Conservation (phyloP, 2,797 vertebrate genomes). For the Dromococcyx pavoninus region DNA sequence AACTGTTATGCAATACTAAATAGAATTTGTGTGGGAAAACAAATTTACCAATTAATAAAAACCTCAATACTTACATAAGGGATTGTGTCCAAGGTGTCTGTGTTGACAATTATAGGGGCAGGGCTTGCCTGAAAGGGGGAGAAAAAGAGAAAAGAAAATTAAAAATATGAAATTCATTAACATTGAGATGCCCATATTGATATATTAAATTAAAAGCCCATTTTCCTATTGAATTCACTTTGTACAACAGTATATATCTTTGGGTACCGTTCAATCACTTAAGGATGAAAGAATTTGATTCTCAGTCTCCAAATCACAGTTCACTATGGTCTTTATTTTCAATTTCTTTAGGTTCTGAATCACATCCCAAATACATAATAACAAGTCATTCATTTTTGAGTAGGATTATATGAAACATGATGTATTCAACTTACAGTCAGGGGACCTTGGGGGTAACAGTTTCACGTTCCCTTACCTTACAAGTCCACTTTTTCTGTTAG, state of each 20-base stretch:
- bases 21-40: neutral
- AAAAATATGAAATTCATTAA: neutral
- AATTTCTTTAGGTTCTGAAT: neutral
- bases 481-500: neutral
- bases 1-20: neutral
- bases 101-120: slow-evolving; percentile 95
- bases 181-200: neutral
- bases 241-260: neutral
- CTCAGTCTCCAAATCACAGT: neutral
- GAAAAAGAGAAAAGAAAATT: neutral
- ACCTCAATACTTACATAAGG: slow-evolving; percentile 88
- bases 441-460: neutral
- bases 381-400: neutral
- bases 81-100: slow-evolving; percentile 94
- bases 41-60: neutral
- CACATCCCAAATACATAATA: neutral
- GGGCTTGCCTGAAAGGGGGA: slow-evolving; percentile 86
- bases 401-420: neutral
- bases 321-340: neutral
- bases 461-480: neutral
- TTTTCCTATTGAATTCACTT: neutral
- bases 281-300: neutral
- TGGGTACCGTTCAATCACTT: neutral
- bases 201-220: neutral
- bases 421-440: neutral